These are phyloP conservation scores for Drosophila sucinea DNA, from an alignment of 1,140 invertebrate species.

Conservation along the genomic window DNA sequence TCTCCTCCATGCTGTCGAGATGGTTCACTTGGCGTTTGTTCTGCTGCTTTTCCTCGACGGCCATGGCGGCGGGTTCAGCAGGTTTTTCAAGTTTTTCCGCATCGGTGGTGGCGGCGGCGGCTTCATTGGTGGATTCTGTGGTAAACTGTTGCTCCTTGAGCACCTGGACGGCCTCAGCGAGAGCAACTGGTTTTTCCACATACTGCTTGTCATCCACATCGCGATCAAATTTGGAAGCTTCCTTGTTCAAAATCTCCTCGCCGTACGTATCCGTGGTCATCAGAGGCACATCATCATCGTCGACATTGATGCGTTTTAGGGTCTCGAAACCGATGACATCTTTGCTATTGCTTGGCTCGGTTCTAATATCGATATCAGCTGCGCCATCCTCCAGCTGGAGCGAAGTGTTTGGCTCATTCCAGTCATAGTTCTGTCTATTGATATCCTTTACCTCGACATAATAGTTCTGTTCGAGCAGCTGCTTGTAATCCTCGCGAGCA, in stretches of 20 bases:
- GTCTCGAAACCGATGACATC: constrained; percentile 81
- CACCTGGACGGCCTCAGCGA: constrained; percentile 77
- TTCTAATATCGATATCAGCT: constrained; percentile 20
- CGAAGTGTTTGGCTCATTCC: constrained; percentile 65
- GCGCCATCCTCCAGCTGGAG: constrained; percentile 50
- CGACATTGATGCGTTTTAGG: constrained; percentile 71
- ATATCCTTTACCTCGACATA: constrained; percentile 86
- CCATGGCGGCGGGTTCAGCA: constrained; percentile 35
- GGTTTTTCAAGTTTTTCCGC: constrained; percentile 80
- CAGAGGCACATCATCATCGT: constrained; percentile 58
- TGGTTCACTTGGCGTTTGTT: constrained; percentile 65
- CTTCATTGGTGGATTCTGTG: constrained; percentile 39
- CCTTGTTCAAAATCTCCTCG: constrained; percentile 72
- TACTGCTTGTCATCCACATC: constrained; percentile 82
- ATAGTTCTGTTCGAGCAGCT: constrained; percentile 85
- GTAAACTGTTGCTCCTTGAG: constrained; percentile 52
- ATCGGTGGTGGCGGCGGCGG: constrained; percentile 24
- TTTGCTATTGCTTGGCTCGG: constrained; percentile 73
- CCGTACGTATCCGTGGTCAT: constrained; percentile 56
- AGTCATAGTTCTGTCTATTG: constrained; percentile 83
- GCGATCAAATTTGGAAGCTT: constrained; percentile 80
- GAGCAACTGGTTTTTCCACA: constrained; percentile 81
- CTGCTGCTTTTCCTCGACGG: constrained; percentile 65
- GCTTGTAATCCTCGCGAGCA: constrained; percentile 85
- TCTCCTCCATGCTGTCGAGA: constrained; percentile 69